Evolutionary conservation across 2,888 invertebrate genomes (phyloP).

Genomic region (Unio delphinus): DNA sequence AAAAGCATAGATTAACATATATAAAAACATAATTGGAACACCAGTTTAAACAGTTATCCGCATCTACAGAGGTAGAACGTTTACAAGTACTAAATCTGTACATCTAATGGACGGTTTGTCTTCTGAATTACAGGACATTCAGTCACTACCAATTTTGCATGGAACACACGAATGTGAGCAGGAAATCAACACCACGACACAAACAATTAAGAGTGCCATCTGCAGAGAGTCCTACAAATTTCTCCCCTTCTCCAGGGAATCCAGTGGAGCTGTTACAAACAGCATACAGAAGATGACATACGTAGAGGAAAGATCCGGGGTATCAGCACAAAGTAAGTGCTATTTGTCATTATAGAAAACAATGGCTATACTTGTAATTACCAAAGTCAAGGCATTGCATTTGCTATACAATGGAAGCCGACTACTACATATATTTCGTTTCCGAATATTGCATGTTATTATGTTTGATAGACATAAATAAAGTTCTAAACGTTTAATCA

Average conservation of each 20-base stretch:
- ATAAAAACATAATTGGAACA: too few species aligned
- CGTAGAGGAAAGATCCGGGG: slow-evolving; percentile 30
- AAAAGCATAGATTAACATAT: too few species aligned
- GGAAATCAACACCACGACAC: slow-evolving; percentile 76
- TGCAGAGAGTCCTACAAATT: slow-evolving; percentile 82
- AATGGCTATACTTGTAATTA: neutral
- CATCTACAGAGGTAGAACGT: too few species aligned
- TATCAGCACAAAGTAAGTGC: slow-evolving; percentile 24
- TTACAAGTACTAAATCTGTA: too few species aligned
- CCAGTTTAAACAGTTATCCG: too few species aligned
- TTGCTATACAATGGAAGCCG: neutral
- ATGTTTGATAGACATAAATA: neutral
- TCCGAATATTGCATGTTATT: neutral
- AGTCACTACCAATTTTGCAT: slow-evolving; percentile 69
- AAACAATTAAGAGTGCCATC: slow-evolving; percentile 78
- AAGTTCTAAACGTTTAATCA: too few species aligned
- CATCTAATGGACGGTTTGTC: too few species aligned
- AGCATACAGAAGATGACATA: slow-evolving; percentile 68
- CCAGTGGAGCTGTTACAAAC: slow-evolving; percentile 72
- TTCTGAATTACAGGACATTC: slow-evolving; percentile 47
- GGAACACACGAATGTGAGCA: slow-evolving; percentile 79
- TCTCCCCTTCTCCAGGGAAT: slow-evolving; percentile 79
- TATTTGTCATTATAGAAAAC: neutral
- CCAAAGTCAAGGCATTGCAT: neutral
- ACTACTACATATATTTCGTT: too few species aligned